phyloP scores from a whole-genome alignment of 2,797 vertebrate species.

The Mormyrus proboscirostris region DNA sequence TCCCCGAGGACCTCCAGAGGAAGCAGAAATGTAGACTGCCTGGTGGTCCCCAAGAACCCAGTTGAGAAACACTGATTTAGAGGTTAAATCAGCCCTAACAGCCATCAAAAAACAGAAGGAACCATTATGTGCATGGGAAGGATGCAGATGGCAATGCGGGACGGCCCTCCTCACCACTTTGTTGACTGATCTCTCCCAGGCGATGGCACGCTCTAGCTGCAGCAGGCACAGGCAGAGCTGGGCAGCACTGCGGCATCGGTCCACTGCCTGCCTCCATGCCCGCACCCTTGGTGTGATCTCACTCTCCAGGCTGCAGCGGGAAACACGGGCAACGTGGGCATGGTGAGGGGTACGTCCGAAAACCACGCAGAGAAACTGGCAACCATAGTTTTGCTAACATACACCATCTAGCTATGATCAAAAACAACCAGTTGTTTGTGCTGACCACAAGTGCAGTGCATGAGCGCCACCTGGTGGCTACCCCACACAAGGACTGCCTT shows the following conservation, averaged over 20 bases:
- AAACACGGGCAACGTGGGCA: slow-evolving; percentile 1
- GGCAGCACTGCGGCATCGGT: slow-evolving; percentile 81
- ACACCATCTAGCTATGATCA: neutral
- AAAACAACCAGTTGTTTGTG: neutral
- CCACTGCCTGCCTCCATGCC: slow-evolving; percentile 84
- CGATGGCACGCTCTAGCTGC: slow-evolving; percentile 86
- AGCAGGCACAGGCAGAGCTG: slow-evolving; percentile 82
- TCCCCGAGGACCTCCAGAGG: neutral
- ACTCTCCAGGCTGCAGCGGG: slow-evolving; percentile 61
- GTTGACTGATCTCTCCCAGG: slow-evolving; percentile 91
- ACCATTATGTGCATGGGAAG: neutral
- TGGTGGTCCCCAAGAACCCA: neutral
- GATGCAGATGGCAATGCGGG: neutral
- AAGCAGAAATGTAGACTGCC: neutral
- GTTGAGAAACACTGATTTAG: neutral
- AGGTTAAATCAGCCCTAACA: neutral
- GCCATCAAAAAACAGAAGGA: neutral
- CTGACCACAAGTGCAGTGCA: neutral
- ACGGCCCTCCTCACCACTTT: slow-evolving; percentile 75
- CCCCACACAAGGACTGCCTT: neutral
- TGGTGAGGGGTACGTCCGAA: neutral
- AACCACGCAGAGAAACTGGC: neutral
- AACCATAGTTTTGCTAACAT: neutral
- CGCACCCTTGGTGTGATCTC: slow-evolving; percentile 86
- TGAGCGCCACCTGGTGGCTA: neutral